Evolutionary conservation across 2,113 vertebrate species (phyloP).

Genomic region (Chamaea fasciata): DNA sequence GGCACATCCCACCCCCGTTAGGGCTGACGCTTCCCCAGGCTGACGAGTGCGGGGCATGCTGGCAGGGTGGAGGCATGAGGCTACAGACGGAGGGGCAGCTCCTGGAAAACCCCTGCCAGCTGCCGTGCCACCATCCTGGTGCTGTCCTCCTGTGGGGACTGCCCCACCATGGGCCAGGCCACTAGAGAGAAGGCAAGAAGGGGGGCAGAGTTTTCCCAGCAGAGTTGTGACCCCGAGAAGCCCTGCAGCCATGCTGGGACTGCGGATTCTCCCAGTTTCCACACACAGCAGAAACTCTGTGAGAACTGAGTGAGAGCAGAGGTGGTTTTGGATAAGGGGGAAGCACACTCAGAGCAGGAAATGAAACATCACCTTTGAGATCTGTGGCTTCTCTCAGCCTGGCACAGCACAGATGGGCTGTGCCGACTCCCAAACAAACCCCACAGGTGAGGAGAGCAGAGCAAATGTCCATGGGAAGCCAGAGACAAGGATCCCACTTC

Average conservation of each 20-base stretch:
- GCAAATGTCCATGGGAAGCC: accelerated
- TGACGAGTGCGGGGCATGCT: accelerated
- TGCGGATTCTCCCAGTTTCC: background rate
- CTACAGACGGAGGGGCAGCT: background rate
- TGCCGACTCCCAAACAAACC: background rate
- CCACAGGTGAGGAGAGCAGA: background rate
- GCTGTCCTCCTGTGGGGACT: background rate
- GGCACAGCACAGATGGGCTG: accelerated
- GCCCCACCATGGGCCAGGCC: background rate
- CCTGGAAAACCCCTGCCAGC: background rate
- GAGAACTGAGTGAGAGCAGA: background rate
- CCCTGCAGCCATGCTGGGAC: background rate
- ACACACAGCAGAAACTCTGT: background rate
- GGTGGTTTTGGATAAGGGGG: background rate
- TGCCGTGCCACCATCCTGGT: background rate
- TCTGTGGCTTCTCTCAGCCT: background rate
- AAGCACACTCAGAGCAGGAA: background rate
- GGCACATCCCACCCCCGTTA: background rate
- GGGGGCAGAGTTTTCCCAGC: background rate
- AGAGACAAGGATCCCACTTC: background rate
- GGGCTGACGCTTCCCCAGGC: accelerated
- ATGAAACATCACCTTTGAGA: background rate
- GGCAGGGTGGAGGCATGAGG: accelerated
- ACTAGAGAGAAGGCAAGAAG: accelerated
- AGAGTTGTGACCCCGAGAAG: background rate